These are phyloP conservation scores for Megaceryle torquata DNA, from an alignment of 2,113 vertebrate species.

Conservation along the genomic window DNA sequence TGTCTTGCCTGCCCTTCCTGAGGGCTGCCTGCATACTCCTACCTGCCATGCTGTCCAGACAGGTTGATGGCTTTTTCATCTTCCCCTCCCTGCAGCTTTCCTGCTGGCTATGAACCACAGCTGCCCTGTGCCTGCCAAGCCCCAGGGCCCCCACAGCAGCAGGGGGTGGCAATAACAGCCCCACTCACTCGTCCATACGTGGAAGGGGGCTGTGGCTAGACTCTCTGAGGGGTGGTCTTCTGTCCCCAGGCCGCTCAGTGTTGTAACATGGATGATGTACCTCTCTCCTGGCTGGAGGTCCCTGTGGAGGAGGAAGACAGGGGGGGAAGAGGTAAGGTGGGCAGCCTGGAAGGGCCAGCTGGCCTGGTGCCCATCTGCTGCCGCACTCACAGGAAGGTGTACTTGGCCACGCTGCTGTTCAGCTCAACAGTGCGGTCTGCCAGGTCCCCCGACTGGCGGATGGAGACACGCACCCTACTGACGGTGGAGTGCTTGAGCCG, in stretches of 20 bases:
- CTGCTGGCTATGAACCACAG: accelerated
- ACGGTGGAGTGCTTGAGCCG: conserved; percentile 78
- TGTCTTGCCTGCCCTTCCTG: neutral
- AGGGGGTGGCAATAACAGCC: accelerated
- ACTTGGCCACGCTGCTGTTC: conserved; percentile 80
- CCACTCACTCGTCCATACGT: conserved; percentile 90
- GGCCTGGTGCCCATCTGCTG: accelerated
- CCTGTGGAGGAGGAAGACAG: conserved; percentile 61
- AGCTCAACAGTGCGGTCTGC: conserved; percentile 76
- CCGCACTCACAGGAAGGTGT: conserved; percentile 85
- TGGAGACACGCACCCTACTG: conserved; percentile 84
- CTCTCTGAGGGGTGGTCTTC: conserved; percentile 87
- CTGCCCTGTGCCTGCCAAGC: neutral
- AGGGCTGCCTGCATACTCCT: neutral
- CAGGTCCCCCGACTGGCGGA: conserved; percentile 75
- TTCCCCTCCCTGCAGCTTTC: neutral
- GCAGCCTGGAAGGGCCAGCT: neutral
- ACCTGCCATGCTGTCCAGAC: neutral
- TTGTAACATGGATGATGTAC: conserved; percentile 83
- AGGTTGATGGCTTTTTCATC: neutral
- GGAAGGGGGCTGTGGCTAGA: conserved; percentile 80
- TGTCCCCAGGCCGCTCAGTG: conserved; percentile 82
- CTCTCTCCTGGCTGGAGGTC: conserved; percentile 86
- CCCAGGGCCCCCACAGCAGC: neutral
- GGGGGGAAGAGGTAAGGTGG: neutral